Evolutionary conservation across 1,140 invertebrate genomes (phyloP).

Genomic region (Triops longicaudatus): DNA sequence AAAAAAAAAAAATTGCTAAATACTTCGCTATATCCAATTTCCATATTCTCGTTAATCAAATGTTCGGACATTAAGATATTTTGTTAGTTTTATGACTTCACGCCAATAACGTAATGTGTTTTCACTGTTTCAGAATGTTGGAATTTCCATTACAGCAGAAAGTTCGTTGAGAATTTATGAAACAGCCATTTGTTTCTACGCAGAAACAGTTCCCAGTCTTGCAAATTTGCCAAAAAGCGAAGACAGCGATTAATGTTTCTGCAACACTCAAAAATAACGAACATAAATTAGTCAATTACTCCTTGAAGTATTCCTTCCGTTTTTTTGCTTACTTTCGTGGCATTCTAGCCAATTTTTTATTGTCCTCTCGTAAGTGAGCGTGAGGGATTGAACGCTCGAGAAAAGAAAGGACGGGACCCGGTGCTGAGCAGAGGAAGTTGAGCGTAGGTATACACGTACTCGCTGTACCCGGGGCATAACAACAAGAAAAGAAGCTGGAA

Average conservation of each 20-base stretch:
- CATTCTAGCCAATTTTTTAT: too few relatives aligned
- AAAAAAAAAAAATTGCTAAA: too few relatives aligned
- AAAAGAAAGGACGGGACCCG: neutral
- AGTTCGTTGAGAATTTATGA: too few relatives aligned
- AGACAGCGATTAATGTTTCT: neutral
- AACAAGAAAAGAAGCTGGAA: conserved; percentile 12
- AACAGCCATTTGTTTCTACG: too few relatives aligned
- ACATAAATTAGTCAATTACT: neutral
- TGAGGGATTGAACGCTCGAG: neutral
- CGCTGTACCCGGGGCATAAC: neutral
- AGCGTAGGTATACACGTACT: neutral
- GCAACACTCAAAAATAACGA: neutral
- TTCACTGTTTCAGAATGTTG: too few relatives aligned
- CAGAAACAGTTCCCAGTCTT: neutral
- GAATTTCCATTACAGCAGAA: too few relatives aligned
- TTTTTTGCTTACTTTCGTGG: neutral
- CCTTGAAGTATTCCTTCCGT: neutral
- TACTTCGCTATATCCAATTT: too few relatives aligned
- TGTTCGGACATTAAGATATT: too few relatives aligned
- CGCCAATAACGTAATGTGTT: too few relatives aligned
- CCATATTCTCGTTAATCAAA: too few relatives aligned
- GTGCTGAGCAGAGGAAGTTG: neutral
- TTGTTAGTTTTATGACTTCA: too few relatives aligned
- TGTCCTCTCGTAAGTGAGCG: neutral
- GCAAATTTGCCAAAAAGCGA: neutral